Base-by-base conservation (phyloP, 2,113 vertebrate species). In the Siniperca chuatsi region DNA sequence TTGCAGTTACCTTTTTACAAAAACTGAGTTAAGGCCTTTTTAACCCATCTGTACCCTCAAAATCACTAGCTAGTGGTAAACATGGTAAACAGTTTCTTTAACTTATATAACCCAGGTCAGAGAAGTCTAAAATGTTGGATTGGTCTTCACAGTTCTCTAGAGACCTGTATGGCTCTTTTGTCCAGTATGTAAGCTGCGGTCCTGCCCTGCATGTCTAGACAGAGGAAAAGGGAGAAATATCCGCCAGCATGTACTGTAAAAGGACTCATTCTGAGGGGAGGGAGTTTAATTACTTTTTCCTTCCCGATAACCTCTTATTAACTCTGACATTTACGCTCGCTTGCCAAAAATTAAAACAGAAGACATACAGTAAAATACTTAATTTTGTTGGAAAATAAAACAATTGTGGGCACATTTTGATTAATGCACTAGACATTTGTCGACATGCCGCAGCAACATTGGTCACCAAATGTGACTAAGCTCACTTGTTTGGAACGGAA, bases 251-350 rank as follows among this genome's bases (percentile, higher is more conserved):
- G 83, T 84, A 83, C 42, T 29, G 88, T 87, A 90, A 91, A 92
- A 90, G 78, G 82, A 79, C 76, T 92, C 67, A 80, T 86, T 92
- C 86, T 88, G 57, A 87, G 60, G 54, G 48, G 78, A 72, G 82
- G 83, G 87, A 84, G 82, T 91, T 92, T 87, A 89, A 90, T 88
- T 83, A 90, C 89, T 87, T 90, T 93, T 92, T 87, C 90, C 87
- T 84, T 92, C 78, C 82, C 72, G 89, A 95, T 93, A 94, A 90
- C 90, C 88, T 91, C 87, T 89, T 89, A 93, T 92, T 94, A 92
- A 90, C 58, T 85, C 57, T 86, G 87, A 93, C 87, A 82, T 92
- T 91, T 86, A 77, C 57, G 67, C 68, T 84, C 86, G 66, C 37
- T 73, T 73, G 86, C 85, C 87, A 92, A 87, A 89, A 73, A 75